A percentile compares a stretch with the other conserved stretches of the same genome.
These are phyloP conservation scores for Ganaspis sp. DNA, from an alignment of 1,140 invertebrate species.

Conservation along the genomic window DNA sequence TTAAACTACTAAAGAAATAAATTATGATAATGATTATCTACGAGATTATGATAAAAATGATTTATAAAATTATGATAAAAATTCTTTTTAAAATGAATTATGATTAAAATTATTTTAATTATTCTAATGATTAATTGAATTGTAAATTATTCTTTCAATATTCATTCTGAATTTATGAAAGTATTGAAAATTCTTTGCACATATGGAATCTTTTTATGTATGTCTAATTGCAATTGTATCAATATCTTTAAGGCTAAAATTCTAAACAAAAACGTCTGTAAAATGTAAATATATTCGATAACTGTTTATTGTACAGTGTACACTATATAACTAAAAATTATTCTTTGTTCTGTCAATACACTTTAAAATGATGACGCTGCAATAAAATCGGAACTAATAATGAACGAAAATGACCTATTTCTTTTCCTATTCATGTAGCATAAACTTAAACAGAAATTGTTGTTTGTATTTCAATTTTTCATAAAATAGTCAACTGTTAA, in stretches of 20 bases:
- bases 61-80: too few species aligned
- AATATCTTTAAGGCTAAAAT: constrained; percentile 24
- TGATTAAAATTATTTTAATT: too few species aligned
- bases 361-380: constrained; percentile 31
- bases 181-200: background rate
- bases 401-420: background rate
- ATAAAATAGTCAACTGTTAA: too few species aligned
- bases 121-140: too few species aligned
- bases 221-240: background rate
- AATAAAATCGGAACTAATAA: constrained; percentile 35
- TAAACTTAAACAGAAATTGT: too few species aligned
- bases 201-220: background rate
- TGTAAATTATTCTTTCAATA: too few species aligned
- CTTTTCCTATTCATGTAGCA: too few species aligned
- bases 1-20: too few species aligned
- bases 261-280: constrained; percentile 35
- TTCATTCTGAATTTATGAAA: background rate
- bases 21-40: too few species aligned
- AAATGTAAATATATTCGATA: constrained; percentile 36
- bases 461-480: too few species aligned
- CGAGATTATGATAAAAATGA: too few species aligned
- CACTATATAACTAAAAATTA: constrained; percentile 34
- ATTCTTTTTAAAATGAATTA: too few species aligned
- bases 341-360: constrained; percentile 37
- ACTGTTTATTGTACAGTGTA: constrained; percentile 42